Evolutionary conservation across 2,888 invertebrate species (phyloP), one percentile per base, ranked within the genome.

Genomic region (Calameuta pallipes): DNA sequence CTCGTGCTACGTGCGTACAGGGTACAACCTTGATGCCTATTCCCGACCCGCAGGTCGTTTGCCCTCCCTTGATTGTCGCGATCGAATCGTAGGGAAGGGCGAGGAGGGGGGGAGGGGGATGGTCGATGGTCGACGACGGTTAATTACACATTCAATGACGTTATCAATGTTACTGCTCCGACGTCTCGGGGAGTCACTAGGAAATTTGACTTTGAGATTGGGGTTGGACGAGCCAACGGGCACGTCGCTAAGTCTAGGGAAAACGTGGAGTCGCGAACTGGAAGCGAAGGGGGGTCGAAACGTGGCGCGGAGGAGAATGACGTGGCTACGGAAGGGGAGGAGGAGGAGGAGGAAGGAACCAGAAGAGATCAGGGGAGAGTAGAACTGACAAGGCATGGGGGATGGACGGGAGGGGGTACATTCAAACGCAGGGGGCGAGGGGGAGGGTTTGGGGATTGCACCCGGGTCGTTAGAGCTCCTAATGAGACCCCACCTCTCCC

Each of bases 401-500:
- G 75, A 79, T 80, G 41, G 35, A 11, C 37, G 23, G 75, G 3
- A 0, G 56, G 23, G 84, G 87, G 87, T 86, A 87, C 12, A 87
- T 87, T 88, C 89, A 87, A 86, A 85, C 84, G 83, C 82, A 84
- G 79, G 81, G 83, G 80, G 82, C 80, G 83, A 35, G 35, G 35
- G 11, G 35, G 11, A 35, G 12, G 82, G 83, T 83, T 83, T 87
- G 85, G 85, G 84, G 85, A 84, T 85, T 86, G 87, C 88, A 88
- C 87, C 86, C 89, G 89, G 91, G 89, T 91, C 91, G 91, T 91
- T 91, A 91, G 89, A 91, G 90, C 90, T 89, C 89, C 90, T 91
- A 91, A 91, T 90, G 90, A 90, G 90, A 89, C 84, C 30, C 70
- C 15, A 30, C 15, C 70, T 15, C 70, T 30, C 70, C n/a, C 11